Conservation (phyloP, 1,140 invertebrate genomes). For the Drosophila gunungcola region DNA sequence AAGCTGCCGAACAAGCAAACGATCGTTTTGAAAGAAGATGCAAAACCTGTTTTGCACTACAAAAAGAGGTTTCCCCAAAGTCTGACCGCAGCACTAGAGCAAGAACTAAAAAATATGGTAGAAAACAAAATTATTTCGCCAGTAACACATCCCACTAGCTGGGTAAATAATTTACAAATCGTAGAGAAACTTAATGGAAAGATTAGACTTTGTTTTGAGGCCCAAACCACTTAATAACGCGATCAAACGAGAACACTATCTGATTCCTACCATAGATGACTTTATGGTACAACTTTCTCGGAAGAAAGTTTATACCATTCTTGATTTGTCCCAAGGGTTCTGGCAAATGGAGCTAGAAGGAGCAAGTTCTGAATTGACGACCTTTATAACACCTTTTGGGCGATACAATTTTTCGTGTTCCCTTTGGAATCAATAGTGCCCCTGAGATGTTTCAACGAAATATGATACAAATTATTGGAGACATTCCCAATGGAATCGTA, state of each 20-base stretch:
- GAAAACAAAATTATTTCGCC: not conserved
- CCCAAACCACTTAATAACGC: constrained; percentile 33
- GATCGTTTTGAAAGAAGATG: not conserved
- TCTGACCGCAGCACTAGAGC: constrained; percentile 30
- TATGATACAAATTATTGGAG: too few species aligned
- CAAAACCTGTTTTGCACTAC: constrained; percentile 4
- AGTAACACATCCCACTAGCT: not conserved
- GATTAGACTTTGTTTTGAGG: constrained; percentile 19
- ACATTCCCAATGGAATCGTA: not conserved
- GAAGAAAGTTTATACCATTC: constrained; percentile 24
- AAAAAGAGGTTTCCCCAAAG: constrained; percentile 26
- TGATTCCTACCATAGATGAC: constrained; percentile 56
- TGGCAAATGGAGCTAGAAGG: constrained; percentile 35
- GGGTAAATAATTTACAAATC: not conserved
- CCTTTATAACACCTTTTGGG: constrained; percentile 51
- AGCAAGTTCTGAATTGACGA: constrained; percentile 33
- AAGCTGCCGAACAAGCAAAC: not conserved
- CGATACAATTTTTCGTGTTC: constrained; percentile 41
- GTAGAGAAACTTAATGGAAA: not conserved
- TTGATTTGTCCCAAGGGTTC: constrained; percentile 32
- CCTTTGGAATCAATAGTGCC: too few species aligned
- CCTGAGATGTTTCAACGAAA: too few species aligned
- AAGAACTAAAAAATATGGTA: not conserved
- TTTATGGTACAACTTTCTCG: constrained; percentile 9
- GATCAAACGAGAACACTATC: constrained; percentile 38